Conservation (phyloP, 2,113 vertebrate species). For the Epinephelus fuscoguttatus region DNA sequence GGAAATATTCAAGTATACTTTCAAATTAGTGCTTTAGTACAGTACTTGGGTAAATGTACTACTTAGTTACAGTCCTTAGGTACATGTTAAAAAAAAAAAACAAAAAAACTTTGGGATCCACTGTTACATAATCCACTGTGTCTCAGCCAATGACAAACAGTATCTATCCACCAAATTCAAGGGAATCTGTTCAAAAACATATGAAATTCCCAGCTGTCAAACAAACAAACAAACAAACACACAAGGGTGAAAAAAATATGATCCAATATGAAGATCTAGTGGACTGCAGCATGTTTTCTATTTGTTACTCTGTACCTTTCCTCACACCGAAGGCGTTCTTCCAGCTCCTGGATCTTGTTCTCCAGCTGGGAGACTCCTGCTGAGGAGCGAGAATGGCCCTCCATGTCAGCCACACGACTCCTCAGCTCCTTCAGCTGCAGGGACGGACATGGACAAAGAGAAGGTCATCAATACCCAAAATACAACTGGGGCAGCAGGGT, state of each 20-base stretch:
- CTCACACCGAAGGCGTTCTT: slow-evolving; percentile 89
- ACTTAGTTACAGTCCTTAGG: background rate
- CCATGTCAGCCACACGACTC: slow-evolving; percentile 88
- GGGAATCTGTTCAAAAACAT: background rate
- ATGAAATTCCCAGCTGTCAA: background rate
- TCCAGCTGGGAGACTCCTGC: slow-evolving; percentile 90
- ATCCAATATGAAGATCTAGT: background rate
- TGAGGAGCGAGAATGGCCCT: slow-evolving; percentile 89
- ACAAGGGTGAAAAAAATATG: background rate
- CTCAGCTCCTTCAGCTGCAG: slow-evolving; percentile 93
- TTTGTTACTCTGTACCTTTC: slow-evolving; percentile 87
- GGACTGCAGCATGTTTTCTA: background rate
- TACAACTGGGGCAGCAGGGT: background rate
- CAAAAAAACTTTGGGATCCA: background rate
- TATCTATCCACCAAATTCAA: background rate
- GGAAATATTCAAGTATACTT: too few relatives aligned
- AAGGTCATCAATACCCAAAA: background rate
- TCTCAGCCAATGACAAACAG: background rate
- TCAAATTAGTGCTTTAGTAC: too few relatives aligned
- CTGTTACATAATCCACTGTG: background rate
- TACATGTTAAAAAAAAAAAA: background rate
- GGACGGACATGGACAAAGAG: background rate
- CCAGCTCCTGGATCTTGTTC: slow-evolving; percentile 88
- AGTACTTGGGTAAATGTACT: too few relatives aligned
- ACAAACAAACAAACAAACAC: background rate